Evolutionary conservation across 2,113 vertebrate species (phyloP).

Genomic region (Thunnus maccoyii): DNA sequence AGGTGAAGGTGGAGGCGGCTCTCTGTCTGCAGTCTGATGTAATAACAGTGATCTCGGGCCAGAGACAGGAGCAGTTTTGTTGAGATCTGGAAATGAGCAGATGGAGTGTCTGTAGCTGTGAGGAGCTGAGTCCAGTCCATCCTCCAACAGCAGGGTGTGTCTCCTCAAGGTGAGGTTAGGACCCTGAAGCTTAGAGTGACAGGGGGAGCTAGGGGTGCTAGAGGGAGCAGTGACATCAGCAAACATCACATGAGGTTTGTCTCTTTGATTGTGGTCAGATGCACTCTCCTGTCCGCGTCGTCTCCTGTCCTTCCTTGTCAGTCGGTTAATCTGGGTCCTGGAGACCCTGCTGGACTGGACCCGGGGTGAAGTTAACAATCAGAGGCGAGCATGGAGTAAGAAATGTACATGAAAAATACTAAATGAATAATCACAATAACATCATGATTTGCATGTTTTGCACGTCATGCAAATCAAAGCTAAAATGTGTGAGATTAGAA

Average conservation of each 20-base stretch:
- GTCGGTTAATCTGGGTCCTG: slow-evolving; percentile 91
- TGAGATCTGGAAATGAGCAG: slow-evolving; percentile 54
- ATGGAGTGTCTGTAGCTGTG: slow-evolving; percentile 35
- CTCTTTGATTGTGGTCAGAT: slow-evolving; percentile 18
- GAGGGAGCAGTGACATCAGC: slow-evolving; percentile 40
- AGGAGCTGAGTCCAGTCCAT: slow-evolving; percentile 28
- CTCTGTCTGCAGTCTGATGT: slow-evolving; percentile 44
- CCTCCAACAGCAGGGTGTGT: slow-evolving; percentile 69
- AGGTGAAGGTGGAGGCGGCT: slow-evolving; percentile 6
- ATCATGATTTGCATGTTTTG: neutral
- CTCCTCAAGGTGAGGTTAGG: slow-evolving; percentile 53
- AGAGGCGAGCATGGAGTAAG: neutral
- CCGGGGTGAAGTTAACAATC: neutral
- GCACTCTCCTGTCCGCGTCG: slow-evolving; percentile 75
- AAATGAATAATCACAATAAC: neutral
- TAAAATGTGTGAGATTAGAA: neutral
- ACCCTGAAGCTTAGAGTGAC: slow-evolving; percentile 42
- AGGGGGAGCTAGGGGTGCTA: slow-evolving; percentile 23
- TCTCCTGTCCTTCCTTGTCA: slow-evolving; percentile 92
- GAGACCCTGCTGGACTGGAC: slow-evolving; percentile 92
- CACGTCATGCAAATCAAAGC: slow-evolving; percentile 15
- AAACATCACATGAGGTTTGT: slow-evolving; percentile 28
- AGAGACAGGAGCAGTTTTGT: slow-evolving; percentile 29
- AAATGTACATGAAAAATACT: neutral
- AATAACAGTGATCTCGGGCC: slow-evolving; percentile 53